Evolutionary conservation across 2,888 invertebrate genomes (phyloP).

Genomic region (Schizotus pectinicornis): DNA sequence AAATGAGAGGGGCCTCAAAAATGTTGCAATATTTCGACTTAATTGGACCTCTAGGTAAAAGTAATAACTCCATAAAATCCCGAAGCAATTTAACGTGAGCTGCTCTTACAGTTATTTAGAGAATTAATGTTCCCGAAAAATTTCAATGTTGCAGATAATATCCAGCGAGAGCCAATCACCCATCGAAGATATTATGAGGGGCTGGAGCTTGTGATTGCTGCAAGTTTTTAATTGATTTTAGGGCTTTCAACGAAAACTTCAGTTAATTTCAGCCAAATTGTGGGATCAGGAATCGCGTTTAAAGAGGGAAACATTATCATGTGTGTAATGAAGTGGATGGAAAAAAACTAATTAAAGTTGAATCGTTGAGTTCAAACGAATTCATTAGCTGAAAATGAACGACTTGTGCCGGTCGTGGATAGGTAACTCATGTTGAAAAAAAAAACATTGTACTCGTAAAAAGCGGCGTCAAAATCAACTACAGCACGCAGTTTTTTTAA

Average conservation of each 20-base stretch:
- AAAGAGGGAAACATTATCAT: not conserved
- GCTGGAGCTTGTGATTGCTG: too few species aligned
- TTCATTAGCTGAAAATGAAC: conserved; percentile 25
- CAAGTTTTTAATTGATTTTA: too few species aligned
- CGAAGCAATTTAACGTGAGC: conserved; percentile 19
- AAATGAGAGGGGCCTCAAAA: conserved; percentile 29
- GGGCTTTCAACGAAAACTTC: too few species aligned
- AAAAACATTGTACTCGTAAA: too few species aligned
- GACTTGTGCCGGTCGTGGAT: conserved; percentile 7
- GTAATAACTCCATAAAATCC: conserved; percentile 27
- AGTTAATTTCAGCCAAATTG: too few species aligned
- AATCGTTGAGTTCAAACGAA: conserved; percentile 18
- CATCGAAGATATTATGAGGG: too few species aligned
- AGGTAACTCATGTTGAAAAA: not conserved
- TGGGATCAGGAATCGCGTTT: too few species aligned
- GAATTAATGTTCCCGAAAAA: conserved; percentile 19
- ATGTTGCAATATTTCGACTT: conserved; percentile 31
- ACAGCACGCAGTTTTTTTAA: conserved; percentile 47
- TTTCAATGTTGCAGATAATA: conserved; percentile 1
- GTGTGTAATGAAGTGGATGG: not conserved
- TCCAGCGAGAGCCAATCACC: too few species aligned
- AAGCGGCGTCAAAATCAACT: conserved; percentile 36
- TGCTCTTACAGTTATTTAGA: conserved; percentile 13
- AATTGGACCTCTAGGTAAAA: conserved; percentile 32
- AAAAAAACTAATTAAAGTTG: conserved; percentile 12